phyloP scores from a whole-genome alignment of 2,113 vertebrate genomes.

The Brevimyrus niger region DNA sequence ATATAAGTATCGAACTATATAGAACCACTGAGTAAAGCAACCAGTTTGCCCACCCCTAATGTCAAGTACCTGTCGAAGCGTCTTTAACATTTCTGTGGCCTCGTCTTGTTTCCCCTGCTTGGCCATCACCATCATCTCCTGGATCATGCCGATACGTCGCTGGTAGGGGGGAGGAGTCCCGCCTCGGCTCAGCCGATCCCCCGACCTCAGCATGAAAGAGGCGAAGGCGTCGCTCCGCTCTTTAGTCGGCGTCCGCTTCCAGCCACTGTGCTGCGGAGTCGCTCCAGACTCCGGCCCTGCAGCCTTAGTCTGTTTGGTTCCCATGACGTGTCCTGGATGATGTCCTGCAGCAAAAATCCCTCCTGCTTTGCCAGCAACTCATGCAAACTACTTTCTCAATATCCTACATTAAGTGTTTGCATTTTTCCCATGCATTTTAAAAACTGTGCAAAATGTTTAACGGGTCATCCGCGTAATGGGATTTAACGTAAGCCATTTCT shows the following conservation, averaged over 20 bases:
- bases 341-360: neutral
- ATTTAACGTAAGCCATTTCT: neutral
- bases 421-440: neutral
- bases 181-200: constrained; percentile 70
- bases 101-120: constrained; percentile 86
- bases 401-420: neutral
- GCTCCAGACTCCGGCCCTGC: constrained; percentile 60
- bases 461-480: neutral
- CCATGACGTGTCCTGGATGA: constrained; percentile 58
- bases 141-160: constrained; percentile 83
- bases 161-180: constrained; percentile 79
- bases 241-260: constrained; percentile 63
- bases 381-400: constrained; percentile 1
- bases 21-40: neutral
- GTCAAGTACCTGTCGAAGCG: constrained; percentile 79
- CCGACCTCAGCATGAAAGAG: constrained; percentile 76
- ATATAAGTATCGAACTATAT: neutral
- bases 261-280: constrained; percentile 62
- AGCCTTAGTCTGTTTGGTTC: constrained; percentile 84
- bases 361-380: neutral
- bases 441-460: neutral
- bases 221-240: constrained; percentile 73
- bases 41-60: neutral
- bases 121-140: constrained; percentile 88
- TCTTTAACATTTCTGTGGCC: constrained; percentile 83